These are phyloP conservation scores for Apeltes quadracus DNA, from an alignment of 2,113 vertebrate species.

Conservation along the genomic window DNA sequence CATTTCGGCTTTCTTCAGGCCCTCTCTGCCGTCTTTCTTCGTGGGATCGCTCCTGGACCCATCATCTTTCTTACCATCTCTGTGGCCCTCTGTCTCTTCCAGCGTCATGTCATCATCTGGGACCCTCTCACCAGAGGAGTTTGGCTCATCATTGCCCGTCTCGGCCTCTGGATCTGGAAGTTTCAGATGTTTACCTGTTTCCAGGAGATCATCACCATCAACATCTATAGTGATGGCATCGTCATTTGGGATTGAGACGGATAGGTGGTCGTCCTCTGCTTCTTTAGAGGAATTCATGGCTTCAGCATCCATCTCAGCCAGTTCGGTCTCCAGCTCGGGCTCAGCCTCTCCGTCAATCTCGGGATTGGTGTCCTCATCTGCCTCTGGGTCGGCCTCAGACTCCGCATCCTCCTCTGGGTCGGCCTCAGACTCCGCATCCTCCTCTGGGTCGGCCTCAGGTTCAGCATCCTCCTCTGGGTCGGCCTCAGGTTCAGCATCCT, in stretches of 20 bases:
- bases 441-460: constrained; percentile 37
- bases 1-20: constrained; percentile 96
- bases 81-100: constrained; percentile 90
- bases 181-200: constrained; percentile 99
- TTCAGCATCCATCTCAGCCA: constrained; percentile 88
- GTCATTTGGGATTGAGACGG: constrained; percentile 99
- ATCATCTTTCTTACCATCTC: constrained; percentile 98
- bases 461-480: constrained; percentile 31
- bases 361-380: constrained; percentile 49
- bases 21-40: constrained; percentile 97
- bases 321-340: constrained; percentile 72
- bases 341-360: constrained; percentile 67
- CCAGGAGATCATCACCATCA: constrained; percentile 99
- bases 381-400: constrained; percentile 36
- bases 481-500: constrained; percentile 60
- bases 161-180: constrained; percentile 99
- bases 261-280: constrained; percentile 98
- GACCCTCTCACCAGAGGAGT: constrained; percentile 88
- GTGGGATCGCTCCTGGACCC: constrained; percentile 87
- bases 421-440: constrained; percentile 4
- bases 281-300: constrained; percentile 91
- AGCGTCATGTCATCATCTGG: constrained; percentile 90
- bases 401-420: constrained; percentile 78
- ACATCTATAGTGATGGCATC: constrained; percentile 99
- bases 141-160: constrained; percentile 92